Evolutionary conservation across 2,113 vertebrate genomes (phyloP).

Genomic region (Nothoprocta perdicaria): DNA sequence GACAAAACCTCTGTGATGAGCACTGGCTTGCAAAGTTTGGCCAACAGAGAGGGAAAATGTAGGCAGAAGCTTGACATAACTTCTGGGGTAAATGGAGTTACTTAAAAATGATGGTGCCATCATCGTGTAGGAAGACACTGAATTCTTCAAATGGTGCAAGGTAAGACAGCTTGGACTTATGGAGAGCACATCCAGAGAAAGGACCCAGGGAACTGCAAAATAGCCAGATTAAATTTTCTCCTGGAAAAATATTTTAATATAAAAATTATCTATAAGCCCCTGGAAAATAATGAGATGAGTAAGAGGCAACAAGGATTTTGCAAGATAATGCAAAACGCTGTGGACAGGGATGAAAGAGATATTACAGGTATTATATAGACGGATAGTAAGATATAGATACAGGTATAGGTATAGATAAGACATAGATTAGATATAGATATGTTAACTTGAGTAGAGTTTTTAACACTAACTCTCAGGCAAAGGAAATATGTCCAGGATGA

Average conservation of each 20-base stretch:
- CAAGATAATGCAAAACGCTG: not conserved
- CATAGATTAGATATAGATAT: not conserved
- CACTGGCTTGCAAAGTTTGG: not conserved
- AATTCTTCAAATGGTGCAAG: not conserved
- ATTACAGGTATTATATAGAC: no score
- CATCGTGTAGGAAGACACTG: not conserved
- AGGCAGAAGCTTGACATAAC: not conserved
- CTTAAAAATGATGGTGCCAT: not conserved
- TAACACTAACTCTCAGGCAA: not conserved
- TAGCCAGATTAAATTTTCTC: not conserved
- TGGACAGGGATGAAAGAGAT: conserved; percentile 23
- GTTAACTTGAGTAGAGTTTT: conserved; percentile 19
- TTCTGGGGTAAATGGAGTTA: not conserved
- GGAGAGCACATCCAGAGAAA: not conserved
- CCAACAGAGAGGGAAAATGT: not conserved
- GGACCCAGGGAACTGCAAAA: not conserved
- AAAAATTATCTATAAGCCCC: not conserved
- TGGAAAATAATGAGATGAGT: conserved; percentile 15
- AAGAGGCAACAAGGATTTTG: conserved; percentile 9
- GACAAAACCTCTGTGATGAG: not conserved
- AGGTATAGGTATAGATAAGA: not conserved
- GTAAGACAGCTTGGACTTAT: not conserved
- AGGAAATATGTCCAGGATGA: conserved; percentile 1
- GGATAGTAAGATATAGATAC: no score
- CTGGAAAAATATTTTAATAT: not conserved